A percentile compares a stretch with the other conserved stretches of the same genome.
phyloP scores from a whole-genome alignment of 1,140 invertebrate genomes.

The Neuroterus valhalla region DNA sequence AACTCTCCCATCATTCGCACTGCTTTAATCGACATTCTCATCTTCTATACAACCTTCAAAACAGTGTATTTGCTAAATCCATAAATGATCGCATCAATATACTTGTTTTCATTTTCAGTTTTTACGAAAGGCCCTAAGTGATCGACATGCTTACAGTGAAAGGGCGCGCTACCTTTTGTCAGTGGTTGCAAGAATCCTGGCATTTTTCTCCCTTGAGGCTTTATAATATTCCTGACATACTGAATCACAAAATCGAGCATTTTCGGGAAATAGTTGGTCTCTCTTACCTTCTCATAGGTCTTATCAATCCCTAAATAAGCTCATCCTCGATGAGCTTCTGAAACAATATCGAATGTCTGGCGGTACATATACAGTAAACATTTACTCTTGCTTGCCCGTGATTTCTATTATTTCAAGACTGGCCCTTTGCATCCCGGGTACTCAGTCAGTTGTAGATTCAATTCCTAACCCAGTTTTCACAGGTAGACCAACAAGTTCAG shows the following conservation, averaged over 20 bases:
- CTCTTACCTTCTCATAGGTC: not conserved
- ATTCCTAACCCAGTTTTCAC: no score
- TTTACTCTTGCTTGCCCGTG: slow-evolving; percentile 27
- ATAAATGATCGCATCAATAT: not conserved
- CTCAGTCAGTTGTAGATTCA: slow-evolving; percentile 20
- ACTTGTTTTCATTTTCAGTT: slow-evolving; percentile 28
- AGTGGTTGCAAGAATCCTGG: no score
- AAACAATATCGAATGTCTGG: not conserved
- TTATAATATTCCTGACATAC: slow-evolving; percentile 23
- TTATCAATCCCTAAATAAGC: not conserved
- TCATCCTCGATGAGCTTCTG: not conserved
- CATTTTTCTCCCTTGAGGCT: no score
- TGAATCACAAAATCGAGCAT: slow-evolving; percentile 7
- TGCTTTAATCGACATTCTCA: not conserved
- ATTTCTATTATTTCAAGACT: slow-evolving; percentile 24
- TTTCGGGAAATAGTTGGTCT: no score
- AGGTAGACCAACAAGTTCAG: not conserved
- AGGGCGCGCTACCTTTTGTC: no score
- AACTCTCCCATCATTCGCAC: slow-evolving; percentile 11
- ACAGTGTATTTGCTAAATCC: no score
- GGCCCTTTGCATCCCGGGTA: slow-evolving; percentile 35
- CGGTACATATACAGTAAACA: not conserved
- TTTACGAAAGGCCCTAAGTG: slow-evolving; percentile 38
- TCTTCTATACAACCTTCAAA: no score
- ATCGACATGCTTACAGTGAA: not conserved